These are phyloP conservation scores for Ectemnius continuus DNA, from an alignment of 2,888 invertebrate genomes.

Conservation along the genomic window DNA sequence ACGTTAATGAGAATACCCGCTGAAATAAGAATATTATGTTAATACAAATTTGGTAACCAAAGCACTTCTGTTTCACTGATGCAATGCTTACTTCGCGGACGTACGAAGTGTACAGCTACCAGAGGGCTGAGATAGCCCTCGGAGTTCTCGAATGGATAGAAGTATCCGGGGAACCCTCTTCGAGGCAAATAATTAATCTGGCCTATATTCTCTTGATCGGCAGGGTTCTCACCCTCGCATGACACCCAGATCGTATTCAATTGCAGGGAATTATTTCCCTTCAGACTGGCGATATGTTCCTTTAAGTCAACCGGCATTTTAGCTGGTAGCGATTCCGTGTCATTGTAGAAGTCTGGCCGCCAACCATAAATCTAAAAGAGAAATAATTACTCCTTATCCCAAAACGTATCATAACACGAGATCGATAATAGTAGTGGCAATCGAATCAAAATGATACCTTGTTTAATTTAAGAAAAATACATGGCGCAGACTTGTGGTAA, in stretches of 20 bases:
- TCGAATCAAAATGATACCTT: conserved; percentile 79
- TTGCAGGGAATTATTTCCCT: conserved; percentile 79
- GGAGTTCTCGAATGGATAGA: conserved; percentile 92
- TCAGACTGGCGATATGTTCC: conserved; percentile 82
- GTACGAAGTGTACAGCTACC: conserved; percentile 90
- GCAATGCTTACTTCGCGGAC: conserved; percentile 87
- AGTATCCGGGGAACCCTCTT: conserved; percentile 92
- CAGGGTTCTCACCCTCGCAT: conserved; percentile 96
- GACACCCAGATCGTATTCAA: conserved; percentile 93
- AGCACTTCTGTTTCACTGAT: not conserved
- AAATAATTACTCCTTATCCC: not conserved
- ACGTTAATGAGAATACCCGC: conserved; percentile 83
- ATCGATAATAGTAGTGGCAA: not conserved
- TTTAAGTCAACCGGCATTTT: conserved; percentile 88
- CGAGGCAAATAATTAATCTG: conserved; percentile 89
- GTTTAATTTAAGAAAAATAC: conserved; percentile 96
- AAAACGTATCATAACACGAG: not conserved
- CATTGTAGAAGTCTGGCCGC: conserved; percentile 90
- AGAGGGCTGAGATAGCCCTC: conserved; percentile 93
- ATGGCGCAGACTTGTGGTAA: conserved; percentile 94
- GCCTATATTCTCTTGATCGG: conserved; percentile 94
- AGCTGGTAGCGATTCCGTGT: conserved; percentile 83
- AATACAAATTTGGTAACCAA: not conserved
- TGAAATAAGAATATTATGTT: conserved; percentile 69
- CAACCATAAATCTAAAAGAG: conserved; percentile 88